A percentile compares a stretch with the other conserved stretches of the same genome.
Conservation (phyloP, 2,113 vertebrate species). For the Hippocampus comes region DNA sequence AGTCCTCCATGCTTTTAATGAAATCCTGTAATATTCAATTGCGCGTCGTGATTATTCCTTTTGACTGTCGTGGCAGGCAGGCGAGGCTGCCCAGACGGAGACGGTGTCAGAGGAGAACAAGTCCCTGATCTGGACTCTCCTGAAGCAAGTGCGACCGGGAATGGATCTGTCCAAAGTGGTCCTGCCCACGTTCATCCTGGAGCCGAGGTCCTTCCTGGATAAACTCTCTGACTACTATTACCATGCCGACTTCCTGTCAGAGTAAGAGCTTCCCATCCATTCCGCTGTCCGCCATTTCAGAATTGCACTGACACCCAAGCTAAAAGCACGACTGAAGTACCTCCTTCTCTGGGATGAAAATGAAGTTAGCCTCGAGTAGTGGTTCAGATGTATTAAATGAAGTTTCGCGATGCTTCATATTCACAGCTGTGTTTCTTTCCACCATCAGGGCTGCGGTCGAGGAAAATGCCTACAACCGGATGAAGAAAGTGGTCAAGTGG, state of each 20-base stretch:
- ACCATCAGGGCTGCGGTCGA: slow-evolving; percentile 85
- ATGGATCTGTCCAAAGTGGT: slow-evolving; percentile 99
- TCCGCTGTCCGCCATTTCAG: not conserved
- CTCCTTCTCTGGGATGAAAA: too few relatives aligned
- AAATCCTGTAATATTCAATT: not conserved
- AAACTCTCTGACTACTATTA: slow-evolving; percentile 99
- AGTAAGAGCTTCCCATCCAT: slow-evolving; percentile 73
- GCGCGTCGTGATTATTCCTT: not conserved
- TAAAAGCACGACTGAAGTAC: too few relatives aligned
- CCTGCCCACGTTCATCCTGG: slow-evolving; percentile 95
- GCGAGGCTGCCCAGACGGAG: slow-evolving; percentile 95
- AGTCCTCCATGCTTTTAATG: not conserved
- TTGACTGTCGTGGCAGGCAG: slow-evolving; percentile 73
- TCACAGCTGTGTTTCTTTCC: not conserved
- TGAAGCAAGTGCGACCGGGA: slow-evolving; percentile 96
- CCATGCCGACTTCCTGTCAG: slow-evolving; percentile 94
- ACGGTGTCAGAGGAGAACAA: slow-evolving; percentile 98
- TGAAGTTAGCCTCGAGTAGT: too few relatives aligned
- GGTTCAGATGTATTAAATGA: too few relatives aligned
- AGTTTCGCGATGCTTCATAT: too few relatives aligned
- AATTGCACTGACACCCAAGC: too few relatives aligned
- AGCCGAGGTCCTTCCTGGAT: slow-evolving; percentile 94
- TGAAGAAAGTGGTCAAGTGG: slow-evolving; percentile 98
- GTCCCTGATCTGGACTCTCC: slow-evolving; percentile 95
- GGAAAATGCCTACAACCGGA: slow-evolving; percentile 92